Percentiles rank a stretch among this genome's conserved stretches.
Evolutionary conservation across 2,113 vertebrate species (phyloP).

Genomic region (Apodemus speciosus): DNA sequence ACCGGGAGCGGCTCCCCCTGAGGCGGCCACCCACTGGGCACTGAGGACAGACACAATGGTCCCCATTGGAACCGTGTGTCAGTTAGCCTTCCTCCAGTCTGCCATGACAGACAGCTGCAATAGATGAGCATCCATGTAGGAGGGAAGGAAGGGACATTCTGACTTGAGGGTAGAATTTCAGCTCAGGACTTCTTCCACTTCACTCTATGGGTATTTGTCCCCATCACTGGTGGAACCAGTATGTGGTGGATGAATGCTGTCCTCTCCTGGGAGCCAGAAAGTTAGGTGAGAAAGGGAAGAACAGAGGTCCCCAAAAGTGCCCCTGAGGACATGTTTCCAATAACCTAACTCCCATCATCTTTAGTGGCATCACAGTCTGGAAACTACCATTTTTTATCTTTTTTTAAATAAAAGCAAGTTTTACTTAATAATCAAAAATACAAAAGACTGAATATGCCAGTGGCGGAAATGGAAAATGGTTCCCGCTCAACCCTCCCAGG

Average conservation of each 20-base stretch:
- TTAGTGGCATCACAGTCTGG: not conserved
- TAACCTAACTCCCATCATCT: not conserved
- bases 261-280: not conserved
- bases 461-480: too few relatives aligned
- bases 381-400: too few relatives aligned
- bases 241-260: not conserved
- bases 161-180: not conserved
- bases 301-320: not conserved
- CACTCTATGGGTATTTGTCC: not conserved
- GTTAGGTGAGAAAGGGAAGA: not conserved
- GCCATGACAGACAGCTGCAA: not conserved
- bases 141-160: not conserved
- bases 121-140: not conserved
- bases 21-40: not conserved
- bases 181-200: not conserved
- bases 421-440: too few relatives aligned
- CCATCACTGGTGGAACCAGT: not conserved
- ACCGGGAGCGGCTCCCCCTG: not conserved
- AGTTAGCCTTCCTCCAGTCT: not conserved
- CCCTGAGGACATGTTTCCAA: not conserved
- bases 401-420: too few relatives aligned
- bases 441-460: too few relatives aligned
- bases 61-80: not conserved
- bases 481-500: too few relatives aligned
- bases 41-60: not conserved